Conservation (phyloP, 2,888 invertebrate genomes). For the Netelia virgata region DNA sequence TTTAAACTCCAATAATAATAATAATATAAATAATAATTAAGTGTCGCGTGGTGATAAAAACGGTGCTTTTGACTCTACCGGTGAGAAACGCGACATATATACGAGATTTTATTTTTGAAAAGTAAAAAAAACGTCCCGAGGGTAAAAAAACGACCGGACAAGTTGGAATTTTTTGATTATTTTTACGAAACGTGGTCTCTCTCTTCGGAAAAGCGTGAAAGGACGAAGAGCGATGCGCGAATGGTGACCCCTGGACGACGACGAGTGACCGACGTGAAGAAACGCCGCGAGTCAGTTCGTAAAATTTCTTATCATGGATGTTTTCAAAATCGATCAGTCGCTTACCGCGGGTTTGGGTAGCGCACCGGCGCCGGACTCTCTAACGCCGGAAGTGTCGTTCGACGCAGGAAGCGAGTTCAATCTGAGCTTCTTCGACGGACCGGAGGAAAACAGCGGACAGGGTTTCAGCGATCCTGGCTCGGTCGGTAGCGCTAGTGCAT, state of each 20-base stretch:
- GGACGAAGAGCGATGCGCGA: constrained; percentile 68
- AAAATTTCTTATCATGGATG: constrained; percentile 87
- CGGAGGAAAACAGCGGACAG: constrained; percentile 89
- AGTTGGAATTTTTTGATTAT: not conserved
- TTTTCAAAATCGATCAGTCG: constrained; percentile 90
- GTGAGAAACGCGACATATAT: not conserved
- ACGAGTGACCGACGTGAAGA: constrained; percentile 60
- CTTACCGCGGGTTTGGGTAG: constrained; percentile 88
- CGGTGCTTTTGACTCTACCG: constrained; percentile 1
- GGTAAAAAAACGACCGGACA: not conserved
- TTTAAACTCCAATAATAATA: no score
- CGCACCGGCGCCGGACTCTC: constrained; percentile 88
- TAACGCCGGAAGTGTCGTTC: constrained; percentile 89
- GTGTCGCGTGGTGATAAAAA: constrained; percentile 6
- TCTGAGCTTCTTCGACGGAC: constrained; percentile 92
- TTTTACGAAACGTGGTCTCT: no score
- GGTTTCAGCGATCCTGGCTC: constrained; percentile 90
- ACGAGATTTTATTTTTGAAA: not conserved
- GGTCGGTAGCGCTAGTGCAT: constrained; percentile 86
- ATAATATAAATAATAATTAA: not conserved
- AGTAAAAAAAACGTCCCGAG: not conserved
- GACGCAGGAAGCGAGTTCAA: constrained; percentile 92
- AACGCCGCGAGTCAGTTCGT: constrained; percentile 30
- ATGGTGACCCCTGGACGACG: constrained; percentile 74
- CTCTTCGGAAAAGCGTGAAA: not conserved